Conservation (phyloP, 2,113 vertebrate genomes). For the Tupaia tana region DNA sequence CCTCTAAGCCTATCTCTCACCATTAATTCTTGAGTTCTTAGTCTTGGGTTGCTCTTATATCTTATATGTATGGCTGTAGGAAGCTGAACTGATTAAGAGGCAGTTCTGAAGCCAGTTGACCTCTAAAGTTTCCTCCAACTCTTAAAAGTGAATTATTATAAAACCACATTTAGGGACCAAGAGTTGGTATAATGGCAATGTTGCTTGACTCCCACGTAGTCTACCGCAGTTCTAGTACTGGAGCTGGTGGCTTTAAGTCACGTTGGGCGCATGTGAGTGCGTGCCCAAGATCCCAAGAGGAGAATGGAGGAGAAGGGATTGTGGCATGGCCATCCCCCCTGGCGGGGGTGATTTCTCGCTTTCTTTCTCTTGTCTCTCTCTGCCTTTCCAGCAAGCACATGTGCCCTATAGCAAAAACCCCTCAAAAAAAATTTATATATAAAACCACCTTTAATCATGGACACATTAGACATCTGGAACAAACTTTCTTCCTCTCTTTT, state of each 20-base stretch:
- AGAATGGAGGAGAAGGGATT: too few relatives aligned
- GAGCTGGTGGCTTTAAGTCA: too few relatives aligned
- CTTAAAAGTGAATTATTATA: conserved; percentile 17
- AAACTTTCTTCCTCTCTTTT: neutral
- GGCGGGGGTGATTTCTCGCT: too few relatives aligned
- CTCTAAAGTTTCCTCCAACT: neutral
- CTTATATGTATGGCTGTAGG: neutral
- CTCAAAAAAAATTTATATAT: neutral
- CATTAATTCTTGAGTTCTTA: conserved; percentile 13
- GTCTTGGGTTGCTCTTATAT: neutral
- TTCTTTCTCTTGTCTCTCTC: too few relatives aligned
- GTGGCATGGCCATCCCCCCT: too few relatives aligned
- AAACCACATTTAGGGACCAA: neutral
- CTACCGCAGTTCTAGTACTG: too few relatives aligned
- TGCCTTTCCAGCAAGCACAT: too few relatives aligned
- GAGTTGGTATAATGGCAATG: too few relatives aligned
- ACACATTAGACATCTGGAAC: neutral
- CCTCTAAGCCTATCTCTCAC: neutral
- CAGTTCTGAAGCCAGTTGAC: neutral
- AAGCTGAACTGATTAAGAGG: neutral
- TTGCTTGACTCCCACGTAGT: too few relatives aligned
- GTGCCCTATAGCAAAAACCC: too few relatives aligned
- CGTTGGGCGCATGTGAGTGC: too few relatives aligned
- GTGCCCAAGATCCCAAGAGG: too few relatives aligned
- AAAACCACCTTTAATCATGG: neutral